Conservation (phyloP, 1,140 invertebrate genomes). For the Lamellibrachia luymesi region DNA sequence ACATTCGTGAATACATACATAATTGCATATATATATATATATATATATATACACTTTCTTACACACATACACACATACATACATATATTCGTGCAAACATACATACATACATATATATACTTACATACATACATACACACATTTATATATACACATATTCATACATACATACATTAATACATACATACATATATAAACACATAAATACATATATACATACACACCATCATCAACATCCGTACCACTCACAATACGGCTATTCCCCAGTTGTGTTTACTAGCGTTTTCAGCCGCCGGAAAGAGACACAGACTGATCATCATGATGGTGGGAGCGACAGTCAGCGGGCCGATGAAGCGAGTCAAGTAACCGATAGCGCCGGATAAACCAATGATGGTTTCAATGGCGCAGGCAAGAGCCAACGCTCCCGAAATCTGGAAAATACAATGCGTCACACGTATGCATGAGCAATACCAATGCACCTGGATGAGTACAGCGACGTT, state of each 20-base stretch:
- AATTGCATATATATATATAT: no score
- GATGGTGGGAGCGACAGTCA: slow-evolving; percentile 58
- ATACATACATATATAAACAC: no score
- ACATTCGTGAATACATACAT: no score
- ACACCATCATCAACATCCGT: no score
- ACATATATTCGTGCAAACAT: no score
- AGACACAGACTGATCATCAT: slow-evolving; percentile 56
- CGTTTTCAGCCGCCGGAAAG: background rate
- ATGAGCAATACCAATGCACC: background rate
- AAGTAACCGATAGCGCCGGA: slow-evolving; percentile 52
- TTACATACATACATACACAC: no score
- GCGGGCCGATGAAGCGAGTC: slow-evolving; percentile 56
- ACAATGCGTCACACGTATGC: background rate
- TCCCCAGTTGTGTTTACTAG: background rate
- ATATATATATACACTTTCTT: no score
- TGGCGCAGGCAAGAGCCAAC: background rate
- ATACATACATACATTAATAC: no score
- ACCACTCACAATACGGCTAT: background rate
- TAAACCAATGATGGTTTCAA: slow-evolving; percentile 38
- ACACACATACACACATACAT: no score
- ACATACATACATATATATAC: no score
- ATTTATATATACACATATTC: no score
- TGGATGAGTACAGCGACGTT: no score
- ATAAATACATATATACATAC: background rate
- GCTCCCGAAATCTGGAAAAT: background rate